Percentiles rank a stretch among this genome's conserved stretches.
Evolutionary conservation across 2,797 vertebrate species (phyloP).

Genomic region (Mormyrus proboscirostris): DNA sequence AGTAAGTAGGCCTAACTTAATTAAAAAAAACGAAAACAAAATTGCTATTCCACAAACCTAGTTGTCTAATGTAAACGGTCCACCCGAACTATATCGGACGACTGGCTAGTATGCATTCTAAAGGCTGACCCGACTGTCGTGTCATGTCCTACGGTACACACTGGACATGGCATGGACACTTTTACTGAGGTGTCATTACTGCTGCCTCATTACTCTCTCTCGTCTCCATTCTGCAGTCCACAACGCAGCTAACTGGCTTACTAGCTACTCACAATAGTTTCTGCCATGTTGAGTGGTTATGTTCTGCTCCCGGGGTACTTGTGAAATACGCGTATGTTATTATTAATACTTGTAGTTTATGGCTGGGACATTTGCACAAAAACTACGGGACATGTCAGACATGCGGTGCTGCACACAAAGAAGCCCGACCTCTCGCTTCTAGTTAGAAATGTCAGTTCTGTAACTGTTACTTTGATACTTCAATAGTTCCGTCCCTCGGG

Average conservation of each 20-base stretch:
- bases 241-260: not conserved
- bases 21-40: no score
- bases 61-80: no score
- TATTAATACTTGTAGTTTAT: not conserved
- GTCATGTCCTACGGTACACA: not conserved
- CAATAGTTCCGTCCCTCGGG: not conserved
- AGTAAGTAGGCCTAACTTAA: no score
- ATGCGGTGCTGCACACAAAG: not conserved
- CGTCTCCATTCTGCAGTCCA: not conserved
- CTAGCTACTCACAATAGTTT: slow-evolving; percentile 2
- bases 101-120: no score
- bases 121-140: not conserved
- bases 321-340: not conserved
- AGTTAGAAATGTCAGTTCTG: not conserved
- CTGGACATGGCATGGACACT: not conserved
- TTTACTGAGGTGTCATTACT: not conserved
- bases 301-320: not conserved
- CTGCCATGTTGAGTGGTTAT: not conserved
- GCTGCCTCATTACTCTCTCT: not conserved
- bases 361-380: no score
- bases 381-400: not conserved
- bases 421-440: not conserved
- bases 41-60: no score
- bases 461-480: not conserved
- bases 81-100: no score